Conservation (phyloP, 2,113 vertebrate genomes). For the Lichenostomus cassidix region DNA sequence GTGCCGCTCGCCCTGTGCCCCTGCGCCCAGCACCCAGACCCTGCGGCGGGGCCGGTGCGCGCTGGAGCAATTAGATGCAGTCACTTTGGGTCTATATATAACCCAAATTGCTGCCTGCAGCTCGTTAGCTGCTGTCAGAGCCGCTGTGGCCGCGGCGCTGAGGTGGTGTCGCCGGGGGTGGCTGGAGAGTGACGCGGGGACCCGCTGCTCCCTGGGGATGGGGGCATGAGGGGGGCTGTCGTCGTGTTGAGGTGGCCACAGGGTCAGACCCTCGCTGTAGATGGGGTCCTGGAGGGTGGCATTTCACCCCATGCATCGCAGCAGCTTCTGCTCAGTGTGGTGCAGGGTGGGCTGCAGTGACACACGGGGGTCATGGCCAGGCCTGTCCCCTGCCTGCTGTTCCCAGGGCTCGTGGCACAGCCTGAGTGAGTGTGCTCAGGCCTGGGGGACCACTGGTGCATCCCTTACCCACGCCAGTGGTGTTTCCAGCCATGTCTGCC, state of each 20-base stretch:
- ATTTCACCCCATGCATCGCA: not conserved
- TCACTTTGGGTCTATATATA: slow-evolving; percentile 13
- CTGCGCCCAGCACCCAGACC: not conserved
- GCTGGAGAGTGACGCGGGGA: not conserved
- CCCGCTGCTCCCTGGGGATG: not conserved
- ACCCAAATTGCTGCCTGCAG: not conserved
- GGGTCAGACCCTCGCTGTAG: not conserved
- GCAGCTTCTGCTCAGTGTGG: not conserved
- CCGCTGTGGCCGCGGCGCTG: not conserved
- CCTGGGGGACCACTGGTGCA: fast-evolving
- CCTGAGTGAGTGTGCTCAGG: fast-evolving
- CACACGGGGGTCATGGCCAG: not conserved
- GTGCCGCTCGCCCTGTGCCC: not conserved
- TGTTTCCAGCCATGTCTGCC: not conserved
- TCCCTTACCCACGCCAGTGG: fast-evolving
- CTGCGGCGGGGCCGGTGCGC: not conserved
- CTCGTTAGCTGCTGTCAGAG: slow-evolving; percentile 47
- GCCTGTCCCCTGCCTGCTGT: not conserved
- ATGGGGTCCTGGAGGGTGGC: not conserved
- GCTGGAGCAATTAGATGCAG: slow-evolving; percentile 32
- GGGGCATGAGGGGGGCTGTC: fast-evolving
- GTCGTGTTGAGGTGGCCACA: not conserved
- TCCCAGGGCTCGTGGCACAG: fast-evolving
- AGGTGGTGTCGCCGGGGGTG: not conserved
- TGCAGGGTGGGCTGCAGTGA: not conserved